A percentile compares a stretch with the other conserved stretches of the same genome.
These are phyloP conservation scores for Acholoe squamosa DNA, from an alignment of 2,888 invertebrate genomes.

Conservation along the genomic window DNA sequence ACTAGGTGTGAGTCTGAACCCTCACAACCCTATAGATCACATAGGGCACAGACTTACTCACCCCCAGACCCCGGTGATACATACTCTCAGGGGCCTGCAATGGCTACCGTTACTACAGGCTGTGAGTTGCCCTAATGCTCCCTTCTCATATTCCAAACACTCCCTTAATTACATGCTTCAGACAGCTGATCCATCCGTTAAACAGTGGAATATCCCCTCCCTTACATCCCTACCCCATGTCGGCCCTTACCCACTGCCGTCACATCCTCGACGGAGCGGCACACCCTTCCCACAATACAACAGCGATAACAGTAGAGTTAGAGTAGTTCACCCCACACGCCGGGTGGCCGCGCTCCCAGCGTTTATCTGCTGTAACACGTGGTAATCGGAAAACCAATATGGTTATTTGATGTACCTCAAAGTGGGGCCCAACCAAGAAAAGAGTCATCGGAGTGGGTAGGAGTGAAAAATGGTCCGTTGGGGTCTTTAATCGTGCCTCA, in stretches of 20 bases:
- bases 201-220: neutral
- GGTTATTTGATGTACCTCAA: slow-evolving; percentile 59
- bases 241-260: neutral
- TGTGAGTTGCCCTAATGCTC: neutral
- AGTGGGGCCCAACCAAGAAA: neutral
- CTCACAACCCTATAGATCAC: no score
- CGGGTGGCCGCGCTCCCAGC: slow-evolving; percentile 42
- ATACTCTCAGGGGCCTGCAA: neutral
- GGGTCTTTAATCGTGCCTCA: neutral
- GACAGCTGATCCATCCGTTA: slow-evolving; percentile 51
- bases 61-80: neutral
- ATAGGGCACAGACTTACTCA: no score
- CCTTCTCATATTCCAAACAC: slow-evolving; percentile 19
- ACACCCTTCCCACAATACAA: neutral
- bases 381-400: slow-evolving; percentile 58
- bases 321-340: neutral
- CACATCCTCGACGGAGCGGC: neutral
- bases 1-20: no score
- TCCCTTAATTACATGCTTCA: neutral
- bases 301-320: slow-evolving; percentile 29
- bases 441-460: neutral
- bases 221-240: slow-evolving; percentile 15
- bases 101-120: neutral
- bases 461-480: neutral
- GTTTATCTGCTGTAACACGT: slow-evolving; percentile 25